Evolutionary conservation across 2,797 vertebrate genomes (phyloP), one percentile per base, ranked within the genome.

Genomic region (Knipowitschia caucasica): DNA sequence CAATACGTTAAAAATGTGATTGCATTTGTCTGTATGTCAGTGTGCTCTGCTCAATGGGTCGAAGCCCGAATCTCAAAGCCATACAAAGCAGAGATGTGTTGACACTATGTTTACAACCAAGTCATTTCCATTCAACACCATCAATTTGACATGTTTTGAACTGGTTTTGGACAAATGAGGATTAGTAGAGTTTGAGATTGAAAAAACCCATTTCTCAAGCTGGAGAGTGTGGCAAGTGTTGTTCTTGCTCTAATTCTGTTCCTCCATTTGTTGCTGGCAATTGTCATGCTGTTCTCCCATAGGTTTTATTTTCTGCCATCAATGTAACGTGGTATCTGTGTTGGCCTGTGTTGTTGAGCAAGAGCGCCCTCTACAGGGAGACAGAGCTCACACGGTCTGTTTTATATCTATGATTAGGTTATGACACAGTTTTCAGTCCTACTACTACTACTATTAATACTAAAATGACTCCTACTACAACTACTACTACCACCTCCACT

Each of bases 31-130:
- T 42, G 63, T 71, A 4, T 70, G 77, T 80, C 34, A 33, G 74
- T 70, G 77, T 67, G 47, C 64, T 82, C 83, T 75, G 79, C 78
- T 77, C 79, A 77, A 65, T 63, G 24, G 59, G 76, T 43, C 40
- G n/a, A 25, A 31, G 52, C 67, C 80, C 69, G 75, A 66, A 57
- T 49, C 75, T 75, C 80, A 82, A 89, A 89, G 89, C 88, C 88
- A 89, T 89, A 89, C 43, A 79, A 69, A 26, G 42, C 65, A 71
- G 71, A 77, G 77, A 82, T 77, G 65, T 67, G 70, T 73, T 51
- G 61, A 72, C 53, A 45, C 59, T 17, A 25, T 15, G 42, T 44
- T 44, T 44, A 44, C 42, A 44, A 44, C 14, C 42, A 27, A 27
- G 42, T 26, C 2, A 25, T 42, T 44, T 44, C 14, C 4, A 44